Conservation (phyloP, 2,888 invertebrate species). For the Meandrusa payeni region DNA sequence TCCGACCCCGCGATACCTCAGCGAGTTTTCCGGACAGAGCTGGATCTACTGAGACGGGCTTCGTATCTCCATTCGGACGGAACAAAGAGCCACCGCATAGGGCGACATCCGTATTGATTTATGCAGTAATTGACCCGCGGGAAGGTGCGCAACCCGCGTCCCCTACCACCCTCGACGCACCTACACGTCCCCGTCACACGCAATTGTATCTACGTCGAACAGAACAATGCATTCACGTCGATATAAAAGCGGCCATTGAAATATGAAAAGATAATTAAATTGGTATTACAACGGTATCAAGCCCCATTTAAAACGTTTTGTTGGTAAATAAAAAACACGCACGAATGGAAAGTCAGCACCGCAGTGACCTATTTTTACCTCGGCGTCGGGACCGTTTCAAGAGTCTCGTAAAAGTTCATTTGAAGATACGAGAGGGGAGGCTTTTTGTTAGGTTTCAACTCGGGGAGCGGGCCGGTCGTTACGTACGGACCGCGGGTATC, state of each 20-base stretch:
- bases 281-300: not conserved
- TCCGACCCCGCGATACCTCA: constrained; percentile 77
- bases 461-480: constrained; percentile 36
- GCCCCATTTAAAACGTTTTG: constrained; percentile 13
- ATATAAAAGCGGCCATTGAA: constrained; percentile 18
- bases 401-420: constrained; percentile 50
- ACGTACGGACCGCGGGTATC: constrained; percentile 34
- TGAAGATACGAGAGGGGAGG: constrained; percentile 48
- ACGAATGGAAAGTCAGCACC: constrained; percentile 34
- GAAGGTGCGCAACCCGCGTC: constrained; percentile 62
- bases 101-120: constrained; percentile 73
- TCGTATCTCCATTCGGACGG: constrained; percentile 68
- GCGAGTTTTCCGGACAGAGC: constrained; percentile 75
- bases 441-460: constrained; percentile 40
- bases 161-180: constrained; percentile 51
- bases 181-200: constrained; percentile 51
- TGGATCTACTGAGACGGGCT: constrained; percentile 71
- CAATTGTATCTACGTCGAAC: constrained; percentile 37
- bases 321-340: constrained; percentile 29
- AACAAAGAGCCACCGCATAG: constrained; percentile 72
- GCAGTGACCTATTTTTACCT: constrained; percentile 50
- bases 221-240: constrained; percentile 37
- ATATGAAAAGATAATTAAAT: constrained; percentile 12
- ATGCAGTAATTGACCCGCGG: constrained; percentile 72
- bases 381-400: constrained; percentile 37